A percentile compares a stretch with the other conserved stretches of the same genome.
phyloP scores from a whole-genome alignment of 1,140 invertebrate species.

The Sitodiplosis mosellana region DNA sequence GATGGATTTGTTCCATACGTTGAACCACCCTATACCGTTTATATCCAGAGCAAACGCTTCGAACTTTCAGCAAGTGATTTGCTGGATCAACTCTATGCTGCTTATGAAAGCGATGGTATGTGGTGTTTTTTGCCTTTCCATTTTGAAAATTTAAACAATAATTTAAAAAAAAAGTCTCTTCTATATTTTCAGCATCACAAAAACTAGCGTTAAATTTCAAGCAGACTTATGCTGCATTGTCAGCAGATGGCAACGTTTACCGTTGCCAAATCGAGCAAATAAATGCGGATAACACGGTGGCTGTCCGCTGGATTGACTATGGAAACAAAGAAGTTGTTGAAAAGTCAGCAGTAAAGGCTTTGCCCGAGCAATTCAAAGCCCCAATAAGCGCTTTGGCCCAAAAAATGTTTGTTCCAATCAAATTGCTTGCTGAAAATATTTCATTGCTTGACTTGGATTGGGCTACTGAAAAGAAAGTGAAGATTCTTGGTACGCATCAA shows the following conservation, averaged over 20 bases:
- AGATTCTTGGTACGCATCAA: constrained; percentile 19
- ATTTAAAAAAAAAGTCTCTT: neutral
- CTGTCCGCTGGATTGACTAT: constrained; percentile 55
- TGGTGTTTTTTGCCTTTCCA: constrained; percentile 11
- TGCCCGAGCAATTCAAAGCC: constrained; percentile 32
- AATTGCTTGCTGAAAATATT: no score
- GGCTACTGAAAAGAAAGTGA: constrained; percentile 12
- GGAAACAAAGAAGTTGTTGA: constrained; percentile 47
- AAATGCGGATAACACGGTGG: constrained; percentile 26
- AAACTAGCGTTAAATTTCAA: constrained; percentile 20
- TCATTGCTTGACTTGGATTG: no score
- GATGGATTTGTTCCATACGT: constrained; percentile 10
- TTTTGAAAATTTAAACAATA: neutral
- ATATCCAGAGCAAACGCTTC: constrained; percentile 38
- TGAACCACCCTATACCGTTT: constrained; percentile 28
- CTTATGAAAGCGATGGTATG: constrained; percentile 32
- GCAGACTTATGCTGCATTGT: constrained; percentile 37
- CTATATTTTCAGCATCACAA: neutral
- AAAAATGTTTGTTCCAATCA: no score
- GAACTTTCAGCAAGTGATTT: constrained; percentile 22
- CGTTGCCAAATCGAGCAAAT: constrained; percentile 33
- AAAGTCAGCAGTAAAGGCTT: constrained; percentile 26
- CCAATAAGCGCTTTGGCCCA: no score
- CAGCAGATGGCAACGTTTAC: constrained; percentile 45
- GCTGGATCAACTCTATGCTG: constrained; percentile 30